Conservation (phyloP, 1,140 invertebrate genomes). For the Lepidurus packardi region DNA sequence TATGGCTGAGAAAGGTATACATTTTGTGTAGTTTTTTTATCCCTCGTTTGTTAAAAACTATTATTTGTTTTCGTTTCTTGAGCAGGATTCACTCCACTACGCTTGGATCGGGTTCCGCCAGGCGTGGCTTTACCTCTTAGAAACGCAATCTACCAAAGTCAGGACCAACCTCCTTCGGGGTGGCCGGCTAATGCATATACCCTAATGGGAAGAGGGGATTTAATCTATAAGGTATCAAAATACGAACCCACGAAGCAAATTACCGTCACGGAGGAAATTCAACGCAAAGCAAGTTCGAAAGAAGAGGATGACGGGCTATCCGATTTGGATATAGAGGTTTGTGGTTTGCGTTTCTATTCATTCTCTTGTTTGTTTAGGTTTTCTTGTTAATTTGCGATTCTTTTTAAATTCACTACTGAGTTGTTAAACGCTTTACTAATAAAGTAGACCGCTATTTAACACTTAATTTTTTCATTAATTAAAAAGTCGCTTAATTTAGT, state of each 20-base stretch:
- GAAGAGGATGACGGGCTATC: constrained; percentile 62
- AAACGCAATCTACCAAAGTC: constrained; percentile 66
- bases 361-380: neutral
- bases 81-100: neutral
- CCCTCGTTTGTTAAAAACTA: neutral
- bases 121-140: constrained; percentile 67
- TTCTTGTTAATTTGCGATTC: no score
- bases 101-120: constrained; percentile 52
- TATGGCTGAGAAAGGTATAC: neutral
- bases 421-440: no score
- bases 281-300: constrained; percentile 42
- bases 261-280: constrained; percentile 33
- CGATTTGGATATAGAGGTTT: constrained; percentile 55
- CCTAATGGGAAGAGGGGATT: constrained; percentile 71
- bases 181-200: constrained; percentile 70
- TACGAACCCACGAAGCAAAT: neutral
- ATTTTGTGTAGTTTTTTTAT: neutral
- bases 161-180: constrained; percentile 65
- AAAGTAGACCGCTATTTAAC: no score
- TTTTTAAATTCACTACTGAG: no score
- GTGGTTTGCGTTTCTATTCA: neutral
- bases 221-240: constrained; percentile 46
- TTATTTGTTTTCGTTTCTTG: neutral
- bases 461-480: no score
- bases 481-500: no score